Evolutionary conservation across 1,140 invertebrate species (phyloP), one percentile per base, ranked within the genome.

Genomic region (Drosophila subpulchrella): DNA sequence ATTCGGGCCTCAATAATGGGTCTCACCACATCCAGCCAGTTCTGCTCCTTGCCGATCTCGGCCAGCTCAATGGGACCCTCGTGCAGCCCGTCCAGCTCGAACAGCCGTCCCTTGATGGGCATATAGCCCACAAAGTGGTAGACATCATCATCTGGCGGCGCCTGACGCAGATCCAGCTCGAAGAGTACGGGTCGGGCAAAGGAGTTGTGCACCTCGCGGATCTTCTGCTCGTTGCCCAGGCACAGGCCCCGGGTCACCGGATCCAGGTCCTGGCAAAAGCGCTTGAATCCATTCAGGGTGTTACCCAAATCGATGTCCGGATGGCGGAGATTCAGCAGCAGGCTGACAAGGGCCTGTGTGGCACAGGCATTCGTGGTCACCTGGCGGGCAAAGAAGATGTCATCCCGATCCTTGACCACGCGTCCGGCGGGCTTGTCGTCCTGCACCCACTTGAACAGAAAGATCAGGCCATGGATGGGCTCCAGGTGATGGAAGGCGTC

Each of bases 301-400:
- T 94, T 93, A 0, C 99, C 99, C 38, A 99, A 93, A 56, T 96
- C 94, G 50, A 99, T 93, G 93, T 99, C 98, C 30, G 95, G 78
- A 92, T 98, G 97, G 60, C 96, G 95, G 77, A 97, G 96, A 93
- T 99, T 99, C 39, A 99, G 92, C 38, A 99, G 92, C 48, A 99
- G 95, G 92, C 97, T 99, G 20, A 99, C 93, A 55, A 99, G 98
- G 3, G 99, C 99, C 94, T 99, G 99, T 6, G 98, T 99, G 3
- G 99, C 99, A 94, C 99, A 99, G 1, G 99, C 98, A 95, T 99
- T 99, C 84, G 98, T 98, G 79, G 99, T 99, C 8, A 99, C 97
- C 95, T 99, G 99, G 94, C 98, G 98, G 2, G 99, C 98, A 95
- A 99, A 99, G 93, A 98, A 99, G 73, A 99, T 98, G 90, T 98